Evolutionary conservation across 2,113 vertebrate species (phyloP), one percentile per base, ranked within the genome.

Genomic region (Tupaia tana): DNA sequence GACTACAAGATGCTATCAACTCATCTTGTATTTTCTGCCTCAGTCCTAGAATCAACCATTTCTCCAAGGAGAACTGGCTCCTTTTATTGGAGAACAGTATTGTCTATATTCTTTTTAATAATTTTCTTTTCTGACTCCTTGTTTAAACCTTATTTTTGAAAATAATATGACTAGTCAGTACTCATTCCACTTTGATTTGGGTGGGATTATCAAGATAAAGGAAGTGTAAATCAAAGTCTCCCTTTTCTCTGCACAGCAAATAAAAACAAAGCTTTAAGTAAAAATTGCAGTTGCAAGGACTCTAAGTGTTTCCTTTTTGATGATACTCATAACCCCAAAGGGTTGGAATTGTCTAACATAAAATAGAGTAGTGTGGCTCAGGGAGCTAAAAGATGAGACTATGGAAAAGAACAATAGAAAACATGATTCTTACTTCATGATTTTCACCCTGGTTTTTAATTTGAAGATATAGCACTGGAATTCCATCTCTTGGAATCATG

Each of bases 361-460:
- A 83, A 79, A 86, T 24, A 79, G 25, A 78, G 63, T 81, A 82
- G 13, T 20, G 11, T 16, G 63, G 31, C 20, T 81, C 27, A 63
- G 64, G 63, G 70, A 82, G 18, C 16, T 63, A 6, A 22, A 29
- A 22, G 63, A 81, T 90, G 78, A 93, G 79, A 18, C 74, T 64
- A 3, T 16, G 9, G 74, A 77, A 81, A 94, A 86, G 6, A 94
- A 16, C 22, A 75, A 93, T 63, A 88, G 74, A 82, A 93, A 78
- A 69, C 16, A 58, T 29, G 63, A 67, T 91, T 92, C 90, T 69
- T 16, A 88, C 34, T 56, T 94, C 10, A 63, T 88, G 34, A 54
- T 91, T 92, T 92, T 93, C 79, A 9, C 52, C n/a, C 78, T 25
- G 66, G 18, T 43, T 95, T 95, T 86, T 96, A 90, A 73, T 93